phyloP scores from a whole-genome alignment of 2,888 invertebrate species.

The Myopa testacea region DNA sequence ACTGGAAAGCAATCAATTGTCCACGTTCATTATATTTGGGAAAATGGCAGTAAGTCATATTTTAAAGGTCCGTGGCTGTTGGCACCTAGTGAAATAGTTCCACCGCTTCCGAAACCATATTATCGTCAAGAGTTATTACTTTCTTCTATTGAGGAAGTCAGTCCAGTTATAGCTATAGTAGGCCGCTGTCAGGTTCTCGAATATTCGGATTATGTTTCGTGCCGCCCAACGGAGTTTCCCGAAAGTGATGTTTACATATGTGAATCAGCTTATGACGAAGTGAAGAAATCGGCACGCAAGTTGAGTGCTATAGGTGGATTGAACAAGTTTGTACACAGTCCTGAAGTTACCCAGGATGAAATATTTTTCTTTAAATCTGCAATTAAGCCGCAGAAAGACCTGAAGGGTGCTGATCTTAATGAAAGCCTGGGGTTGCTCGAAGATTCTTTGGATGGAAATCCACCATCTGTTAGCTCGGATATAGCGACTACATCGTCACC shows the following conservation, averaged over 20 bases:
- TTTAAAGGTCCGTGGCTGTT: slow-evolving; percentile 96
- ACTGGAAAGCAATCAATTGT: slow-evolving; percentile 91
- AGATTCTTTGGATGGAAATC: slow-evolving; percentile 83
- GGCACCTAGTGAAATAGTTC: slow-evolving; percentile 83
- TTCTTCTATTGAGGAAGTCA: slow-evolving; percentile 91
- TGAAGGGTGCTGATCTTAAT: slow-evolving; percentile 55
- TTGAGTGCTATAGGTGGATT: slow-evolving; percentile 77
- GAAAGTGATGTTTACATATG: slow-evolving; percentile 95
- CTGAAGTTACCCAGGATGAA: slow-evolving; percentile 93
- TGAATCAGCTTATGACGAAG: slow-evolving; percentile 91
- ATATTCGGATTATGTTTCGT: slow-evolving; percentile 88
- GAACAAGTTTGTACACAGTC: slow-evolving; percentile 84
- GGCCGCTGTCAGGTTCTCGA: slow-evolving; percentile 93
- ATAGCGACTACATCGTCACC: slow-evolving; percentile 74
- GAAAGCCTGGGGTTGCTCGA: slow-evolving; percentile 72
- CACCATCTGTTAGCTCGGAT: slow-evolving; percentile 85
- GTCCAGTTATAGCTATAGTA: slow-evolving; percentile 89
- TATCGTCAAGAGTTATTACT: slow-evolving; percentile 94
- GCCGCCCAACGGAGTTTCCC: slow-evolving; percentile 92
- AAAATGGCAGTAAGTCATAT: slow-evolving; percentile 89
- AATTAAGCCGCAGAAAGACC: slow-evolving; percentile 72
- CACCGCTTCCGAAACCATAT: slow-evolving; percentile 81
- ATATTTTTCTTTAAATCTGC: slow-evolving; percentile 81
- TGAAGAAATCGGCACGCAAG: slow-evolving; percentile 78
- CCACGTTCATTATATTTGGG: slow-evolving; percentile 95